phyloP scores from a whole-genome alignment of 2,113 vertebrate genomes.

The Phycodurus eques region DNA sequence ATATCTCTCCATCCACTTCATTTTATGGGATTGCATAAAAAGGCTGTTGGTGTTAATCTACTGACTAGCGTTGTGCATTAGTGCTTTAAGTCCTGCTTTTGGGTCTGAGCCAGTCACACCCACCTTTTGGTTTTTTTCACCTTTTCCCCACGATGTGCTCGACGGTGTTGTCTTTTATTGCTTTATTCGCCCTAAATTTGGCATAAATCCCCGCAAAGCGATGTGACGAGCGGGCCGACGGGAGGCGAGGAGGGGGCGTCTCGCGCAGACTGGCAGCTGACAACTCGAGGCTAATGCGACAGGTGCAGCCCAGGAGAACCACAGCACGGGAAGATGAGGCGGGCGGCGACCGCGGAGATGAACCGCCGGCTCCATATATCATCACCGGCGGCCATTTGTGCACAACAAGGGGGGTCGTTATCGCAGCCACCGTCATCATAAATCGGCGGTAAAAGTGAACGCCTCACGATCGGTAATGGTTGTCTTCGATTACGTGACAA shows the following conservation, averaged over 20 bases:
- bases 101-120: neutral
- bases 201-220: constrained; percentile 49
- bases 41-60: constrained; percentile 18
- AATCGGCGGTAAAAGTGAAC: neutral
- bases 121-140: constrained; percentile 2
- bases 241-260: constrained; percentile 47
- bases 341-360: constrained; percentile 39
- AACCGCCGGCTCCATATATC: constrained; percentile 28
- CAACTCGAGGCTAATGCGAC: constrained; percentile 68
- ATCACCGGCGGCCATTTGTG: neutral
- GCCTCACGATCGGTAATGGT: neutral
- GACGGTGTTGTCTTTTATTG: constrained; percentile 4
- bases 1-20: neutral
- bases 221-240: constrained; percentile 32
- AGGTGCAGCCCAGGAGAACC: constrained; percentile 66
- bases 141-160: constrained; percentile 7
- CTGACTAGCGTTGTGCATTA: constrained; percentile 2
- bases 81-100: constrained; percentile 19
- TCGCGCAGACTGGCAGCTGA: constrained; percentile 65
- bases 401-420: constrained; percentile 10
- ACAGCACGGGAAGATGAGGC: constrained; percentile 58
- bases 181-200: neutral
- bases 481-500: neutral
- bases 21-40: constrained; percentile 7
- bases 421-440: constrained; percentile 5